phyloP scores from a whole-genome alignment of 2,797 vertebrate species.

The Centropyge bicolor region DNA sequence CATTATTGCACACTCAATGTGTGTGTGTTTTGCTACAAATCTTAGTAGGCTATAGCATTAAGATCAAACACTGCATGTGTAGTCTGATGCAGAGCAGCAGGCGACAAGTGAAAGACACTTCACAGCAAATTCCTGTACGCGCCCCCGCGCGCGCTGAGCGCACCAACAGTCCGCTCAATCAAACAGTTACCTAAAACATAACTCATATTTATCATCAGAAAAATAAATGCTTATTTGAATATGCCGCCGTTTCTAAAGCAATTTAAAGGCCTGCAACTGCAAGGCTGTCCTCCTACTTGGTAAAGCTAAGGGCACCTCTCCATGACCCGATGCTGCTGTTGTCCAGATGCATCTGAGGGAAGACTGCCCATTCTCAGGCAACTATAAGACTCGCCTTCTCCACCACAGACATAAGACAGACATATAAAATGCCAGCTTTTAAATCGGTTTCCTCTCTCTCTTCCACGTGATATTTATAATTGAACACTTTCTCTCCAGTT shows the following conservation, averaged over 20 bases:
- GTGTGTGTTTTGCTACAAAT: neutral
- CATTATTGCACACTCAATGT: constrained; percentile 23
- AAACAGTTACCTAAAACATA: constrained; percentile 34
- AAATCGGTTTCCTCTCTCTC: constrained; percentile 83
- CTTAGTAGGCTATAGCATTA: neutral
- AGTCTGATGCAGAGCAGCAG: constrained; percentile 39
- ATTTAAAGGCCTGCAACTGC: constrained; percentile 28
- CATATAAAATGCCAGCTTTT: constrained; percentile 86
- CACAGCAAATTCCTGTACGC: constrained; percentile 31
- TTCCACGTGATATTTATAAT: constrained; percentile 89
- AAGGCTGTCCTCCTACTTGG: constrained; percentile 77
- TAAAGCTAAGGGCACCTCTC: constrained; percentile 73
- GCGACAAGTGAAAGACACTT: constrained; percentile 44
- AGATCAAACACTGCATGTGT: constrained; percentile 14
- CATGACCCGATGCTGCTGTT: constrained; percentile 80
- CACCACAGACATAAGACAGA: constrained; percentile 57
- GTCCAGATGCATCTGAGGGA: constrained; percentile 81
- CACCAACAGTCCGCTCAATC: constrained; percentile 13
- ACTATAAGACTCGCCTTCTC: constrained; percentile 82
- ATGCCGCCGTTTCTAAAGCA: constrained; percentile 30
- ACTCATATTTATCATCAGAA: constrained; percentile 14
- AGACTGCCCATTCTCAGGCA: constrained; percentile 82
- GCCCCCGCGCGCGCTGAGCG: constrained; percentile 53
- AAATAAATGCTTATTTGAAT: constrained; percentile 18
- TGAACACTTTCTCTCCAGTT: constrained; percentile 72